Evolutionary conservation across 2,797 vertebrate genomes (phyloP).

Genomic region (Macrochelys suwanniensis): DNA sequence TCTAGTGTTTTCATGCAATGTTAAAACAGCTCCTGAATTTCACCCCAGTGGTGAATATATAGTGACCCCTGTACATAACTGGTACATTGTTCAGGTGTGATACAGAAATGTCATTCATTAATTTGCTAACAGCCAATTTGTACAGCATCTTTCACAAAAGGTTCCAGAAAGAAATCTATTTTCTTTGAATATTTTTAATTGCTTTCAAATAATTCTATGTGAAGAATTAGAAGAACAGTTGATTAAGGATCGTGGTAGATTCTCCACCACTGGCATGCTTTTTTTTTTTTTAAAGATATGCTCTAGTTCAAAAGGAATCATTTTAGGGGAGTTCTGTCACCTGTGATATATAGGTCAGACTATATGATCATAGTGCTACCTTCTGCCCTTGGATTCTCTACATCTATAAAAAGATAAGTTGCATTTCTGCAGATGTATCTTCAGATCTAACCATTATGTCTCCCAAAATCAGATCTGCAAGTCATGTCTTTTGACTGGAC

Average conservation of each 20-base stretch:
- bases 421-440: background rate
- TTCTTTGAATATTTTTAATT: background rate
- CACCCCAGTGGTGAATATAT: background rate
- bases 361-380: too few relatives aligned
- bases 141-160: background rate
- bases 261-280: too few relatives aligned
- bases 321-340: too few relatives aligned
- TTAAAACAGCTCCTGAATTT: slow-evolving; percentile 24
- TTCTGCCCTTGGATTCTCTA: too few relatives aligned
- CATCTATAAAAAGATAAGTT: background rate
- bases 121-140: slow-evolving; percentile 4
- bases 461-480: background rate
- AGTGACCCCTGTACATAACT: background rate
- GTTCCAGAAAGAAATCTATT: background rate
- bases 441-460: background rate
- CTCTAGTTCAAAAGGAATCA: too few relatives aligned
- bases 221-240: background rate
- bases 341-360: too few relatives aligned
- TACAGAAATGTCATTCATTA: background rate
- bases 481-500: background rate
- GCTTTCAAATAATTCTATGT: background rate
- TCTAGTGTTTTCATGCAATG: background rate
- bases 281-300: too few relatives aligned
- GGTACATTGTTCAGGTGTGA: background rate
- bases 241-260: too few relatives aligned